Conservation (phyloP, 2,888 invertebrate species). For the Pseudanteris insignis region DNA sequence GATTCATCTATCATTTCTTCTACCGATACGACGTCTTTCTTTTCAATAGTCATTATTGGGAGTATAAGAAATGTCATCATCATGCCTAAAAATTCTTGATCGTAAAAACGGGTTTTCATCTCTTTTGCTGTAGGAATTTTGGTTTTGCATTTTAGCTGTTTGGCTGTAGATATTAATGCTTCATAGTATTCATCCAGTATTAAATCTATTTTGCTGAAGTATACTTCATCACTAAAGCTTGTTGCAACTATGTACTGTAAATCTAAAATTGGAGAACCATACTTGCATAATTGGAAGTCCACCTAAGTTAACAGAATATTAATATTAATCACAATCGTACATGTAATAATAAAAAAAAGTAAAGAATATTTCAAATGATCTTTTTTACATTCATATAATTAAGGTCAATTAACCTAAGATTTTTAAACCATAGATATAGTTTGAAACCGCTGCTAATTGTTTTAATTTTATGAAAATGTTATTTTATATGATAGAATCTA, state of each 20-base stretch:
- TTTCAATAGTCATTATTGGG: slow-evolving; percentile 53
- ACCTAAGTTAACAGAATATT: slow-evolving; percentile 55
- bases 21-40: slow-evolving; percentile 47
- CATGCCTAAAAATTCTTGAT: slow-evolving; percentile 48
- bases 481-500: too few relatives aligned
- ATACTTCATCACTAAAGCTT: slow-evolving; percentile 53
- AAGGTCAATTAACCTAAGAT: too few relatives aligned
- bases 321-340: too few relatives aligned
- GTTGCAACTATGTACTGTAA: slow-evolving; percentile 67
- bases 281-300: slow-evolving; percentile 67
- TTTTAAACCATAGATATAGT: neutral
- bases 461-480: too few relatives aligned
- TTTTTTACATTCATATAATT: too few relatives aligned
- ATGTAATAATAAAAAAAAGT: too few relatives aligned
- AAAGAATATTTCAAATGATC: too few relatives aligned
- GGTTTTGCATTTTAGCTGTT: slow-evolving; percentile 51
- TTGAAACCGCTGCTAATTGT: too few relatives aligned
- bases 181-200: slow-evolving; percentile 53
- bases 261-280: slow-evolving; percentile 66
- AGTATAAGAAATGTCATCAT: slow-evolving; percentile 49
- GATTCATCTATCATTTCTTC: slow-evolving; percentile 48
- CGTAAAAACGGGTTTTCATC: slow-evolving; percentile 44
- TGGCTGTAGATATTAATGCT: slow-evolving; percentile 50
- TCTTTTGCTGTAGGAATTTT: slow-evolving; percentile 50
- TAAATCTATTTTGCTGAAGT: slow-evolving; percentile 36